These are phyloP conservation scores for Dysdera silvatica DNA, from an alignment of 1,140 invertebrate genomes.

Conservation along the genomic window DNA sequence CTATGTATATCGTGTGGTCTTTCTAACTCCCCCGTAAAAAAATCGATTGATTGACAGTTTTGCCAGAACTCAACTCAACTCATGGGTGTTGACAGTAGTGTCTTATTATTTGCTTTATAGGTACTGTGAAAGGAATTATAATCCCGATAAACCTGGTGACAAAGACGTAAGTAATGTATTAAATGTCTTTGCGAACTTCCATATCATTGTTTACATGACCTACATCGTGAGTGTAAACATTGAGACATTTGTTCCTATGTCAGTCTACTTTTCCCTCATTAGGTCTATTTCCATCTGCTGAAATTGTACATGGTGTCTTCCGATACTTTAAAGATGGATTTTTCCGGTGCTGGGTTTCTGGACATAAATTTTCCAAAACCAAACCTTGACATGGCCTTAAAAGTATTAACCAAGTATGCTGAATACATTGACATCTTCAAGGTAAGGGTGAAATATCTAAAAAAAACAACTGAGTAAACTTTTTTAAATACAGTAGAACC, in stretches of 20 bases:
- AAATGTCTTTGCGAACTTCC: constrained; percentile 1
- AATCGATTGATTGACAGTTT: too few relatives aligned
- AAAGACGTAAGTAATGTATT: constrained; percentile 42
- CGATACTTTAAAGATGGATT: constrained; percentile 36
- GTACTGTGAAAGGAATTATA: constrained; percentile 63
- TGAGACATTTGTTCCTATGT: neutral
- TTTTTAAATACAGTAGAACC: too few relatives aligned
- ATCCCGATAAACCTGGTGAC: constrained; percentile 47
- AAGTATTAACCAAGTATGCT: constrained; percentile 70
- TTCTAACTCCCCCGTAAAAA: too few relatives aligned
- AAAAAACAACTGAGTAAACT: too few relatives aligned
- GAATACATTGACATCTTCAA: constrained; percentile 68
- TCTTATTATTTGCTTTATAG: too few relatives aligned
- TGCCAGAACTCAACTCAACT: too few relatives aligned
- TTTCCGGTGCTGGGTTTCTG: neutral
- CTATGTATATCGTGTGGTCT: neutral
- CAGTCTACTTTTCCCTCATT: constrained; percentile 18
- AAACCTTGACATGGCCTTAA: constrained; percentile 67
- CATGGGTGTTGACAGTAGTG: too few relatives aligned
- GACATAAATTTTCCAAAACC: constrained; percentile 46
- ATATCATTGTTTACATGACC: neutral
- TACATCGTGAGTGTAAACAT: neutral
- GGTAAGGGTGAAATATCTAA: too few relatives aligned
- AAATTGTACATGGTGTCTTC: constrained; percentile 53
- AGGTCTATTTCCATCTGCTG: constrained; percentile 53